Evolutionary conservation across 2,888 invertebrate genomes (phyloP).

Genomic region (Pollenia amentaria): DNA sequence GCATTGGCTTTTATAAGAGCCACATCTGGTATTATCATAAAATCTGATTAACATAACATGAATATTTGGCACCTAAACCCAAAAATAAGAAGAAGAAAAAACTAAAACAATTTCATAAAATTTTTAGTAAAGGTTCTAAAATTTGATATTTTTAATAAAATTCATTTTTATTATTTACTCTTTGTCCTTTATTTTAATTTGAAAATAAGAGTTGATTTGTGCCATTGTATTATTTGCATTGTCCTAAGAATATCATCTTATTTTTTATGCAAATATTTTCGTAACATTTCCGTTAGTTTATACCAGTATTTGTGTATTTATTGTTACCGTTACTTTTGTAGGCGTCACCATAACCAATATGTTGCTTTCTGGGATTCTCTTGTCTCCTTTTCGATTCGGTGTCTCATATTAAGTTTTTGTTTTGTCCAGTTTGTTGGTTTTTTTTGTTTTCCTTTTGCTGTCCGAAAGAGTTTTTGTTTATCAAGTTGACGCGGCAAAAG

Average conservation of each 20-base stretch:
- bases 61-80: no score
- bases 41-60: no score
- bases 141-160: no score
- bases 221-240: not conserved
- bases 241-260: not conserved
- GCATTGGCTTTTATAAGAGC: no score
- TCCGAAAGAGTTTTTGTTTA: conserved; percentile 44
- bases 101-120: no score
- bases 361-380: conserved; percentile 1
- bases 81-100: no score
- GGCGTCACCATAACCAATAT: conserved; percentile 47
- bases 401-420: conserved; percentile 16
- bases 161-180: not conserved
- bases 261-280: conserved; percentile 61
- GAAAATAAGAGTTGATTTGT: not conserved
- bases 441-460: conserved; percentile 23
- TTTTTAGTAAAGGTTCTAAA: no score
- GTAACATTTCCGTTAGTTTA: conserved; percentile 21
- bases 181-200: not conserved
- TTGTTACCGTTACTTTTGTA: conserved; percentile 25
- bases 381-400: not conserved
- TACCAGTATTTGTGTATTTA: not conserved
- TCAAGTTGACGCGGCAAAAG: conserved; percentile 49
- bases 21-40: no score
- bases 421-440: conserved; percentile 4